A percentile compares a stretch with the other conserved stretches of the same genome.
Conservation (phyloP, 2,888 invertebrate species). For the Eupelmus urozonus region DNA sequence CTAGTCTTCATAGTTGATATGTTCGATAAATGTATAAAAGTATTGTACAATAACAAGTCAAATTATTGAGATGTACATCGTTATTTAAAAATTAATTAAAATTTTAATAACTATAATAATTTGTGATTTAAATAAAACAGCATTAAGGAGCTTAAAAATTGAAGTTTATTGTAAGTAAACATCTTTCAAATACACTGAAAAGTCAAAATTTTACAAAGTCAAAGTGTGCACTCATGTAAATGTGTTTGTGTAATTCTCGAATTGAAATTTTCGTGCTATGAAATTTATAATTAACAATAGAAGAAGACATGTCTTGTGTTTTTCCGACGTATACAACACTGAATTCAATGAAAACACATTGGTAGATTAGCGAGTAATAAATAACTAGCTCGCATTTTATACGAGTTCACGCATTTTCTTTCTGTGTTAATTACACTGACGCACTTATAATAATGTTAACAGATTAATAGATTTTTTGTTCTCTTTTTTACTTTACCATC, state of each 20-base stretch:
- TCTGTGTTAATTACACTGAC: conserved; percentile 18
- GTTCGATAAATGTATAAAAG: conserved; percentile 33
- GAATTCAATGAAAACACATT: conserved; percentile 42
- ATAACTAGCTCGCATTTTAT: conserved; percentile 48
- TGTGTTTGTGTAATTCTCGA: conserved; percentile 6
- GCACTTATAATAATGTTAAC: conserved; percentile 37
- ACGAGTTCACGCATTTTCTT: conserved; percentile 23
- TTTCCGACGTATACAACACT: conserved; percentile 42
- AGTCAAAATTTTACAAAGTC: conserved; percentile 57
- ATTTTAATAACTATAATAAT: neutral
- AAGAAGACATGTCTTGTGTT: conserved; percentile 26
- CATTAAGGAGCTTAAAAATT: conserved; percentile 57
- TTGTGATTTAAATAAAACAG: conserved; percentile 47
- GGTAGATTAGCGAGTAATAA: conserved; percentile 38
- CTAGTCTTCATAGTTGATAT: conserved; percentile 20
- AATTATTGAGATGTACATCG: conserved; percentile 24
- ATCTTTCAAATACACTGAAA: conserved; percentile 60
- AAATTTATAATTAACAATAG: conserved; percentile 41
- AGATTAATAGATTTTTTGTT: conserved; percentile 18
- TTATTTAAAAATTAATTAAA: too few relatives aligned
- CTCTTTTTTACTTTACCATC: too few relatives aligned
- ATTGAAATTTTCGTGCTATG: conserved; percentile 26
- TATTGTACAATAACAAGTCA: conserved; percentile 31
- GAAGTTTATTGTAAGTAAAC: conserved; percentile 62
- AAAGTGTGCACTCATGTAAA: conserved; percentile 18